These are phyloP conservation scores for Stylophora pistillata DNA, from an alignment of 64 coral and sea anemone species.

Conservation along the genomic window DNA sequence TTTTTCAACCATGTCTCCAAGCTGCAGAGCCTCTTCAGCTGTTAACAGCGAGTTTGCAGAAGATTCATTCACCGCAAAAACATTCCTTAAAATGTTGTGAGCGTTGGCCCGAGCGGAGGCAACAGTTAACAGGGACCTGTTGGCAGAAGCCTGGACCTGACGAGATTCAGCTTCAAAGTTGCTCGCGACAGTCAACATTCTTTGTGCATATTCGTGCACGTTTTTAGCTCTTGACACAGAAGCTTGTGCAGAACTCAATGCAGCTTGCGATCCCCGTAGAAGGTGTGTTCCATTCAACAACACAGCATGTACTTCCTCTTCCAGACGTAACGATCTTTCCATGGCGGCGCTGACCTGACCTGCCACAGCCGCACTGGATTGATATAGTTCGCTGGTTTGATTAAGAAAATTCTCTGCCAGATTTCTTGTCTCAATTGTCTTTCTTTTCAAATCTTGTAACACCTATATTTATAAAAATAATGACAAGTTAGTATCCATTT, in stretches of 20 bases:
- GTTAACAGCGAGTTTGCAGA: neutral
- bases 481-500: neutral
- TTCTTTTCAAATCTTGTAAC: constrained; percentile 24
- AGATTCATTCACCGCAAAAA: constrained; percentile 12
- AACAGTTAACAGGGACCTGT: neutral
- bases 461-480: constrained; percentile 5
- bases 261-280: neutral
- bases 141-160: constrained; percentile 9
- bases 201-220: constrained; percentile 19
- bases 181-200: constrained; percentile 10
- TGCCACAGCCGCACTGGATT: constrained; percentile 62
- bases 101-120: neutral
- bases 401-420: neutral
- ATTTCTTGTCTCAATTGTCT: constrained; percentile 5
- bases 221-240: constrained; percentile 3
- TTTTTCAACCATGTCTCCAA: constrained; percentile 7
- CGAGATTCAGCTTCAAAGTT: constrained; percentile 45
- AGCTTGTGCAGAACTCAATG: neutral
- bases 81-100: constrained; percentile 17
- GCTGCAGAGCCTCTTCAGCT: constrained; percentile 5
- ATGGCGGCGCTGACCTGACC: constrained; percentile 59
- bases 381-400: constrained; percentile 41
- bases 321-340: constrained; percentile 34
- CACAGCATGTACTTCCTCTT: constrained; percentile 5
- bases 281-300: constrained; percentile 33